These are phyloP conservation scores for Pyrochroa serraticornis DNA, from an alignment of 2,888 invertebrate genomes.

Conservation along the genomic window DNA sequence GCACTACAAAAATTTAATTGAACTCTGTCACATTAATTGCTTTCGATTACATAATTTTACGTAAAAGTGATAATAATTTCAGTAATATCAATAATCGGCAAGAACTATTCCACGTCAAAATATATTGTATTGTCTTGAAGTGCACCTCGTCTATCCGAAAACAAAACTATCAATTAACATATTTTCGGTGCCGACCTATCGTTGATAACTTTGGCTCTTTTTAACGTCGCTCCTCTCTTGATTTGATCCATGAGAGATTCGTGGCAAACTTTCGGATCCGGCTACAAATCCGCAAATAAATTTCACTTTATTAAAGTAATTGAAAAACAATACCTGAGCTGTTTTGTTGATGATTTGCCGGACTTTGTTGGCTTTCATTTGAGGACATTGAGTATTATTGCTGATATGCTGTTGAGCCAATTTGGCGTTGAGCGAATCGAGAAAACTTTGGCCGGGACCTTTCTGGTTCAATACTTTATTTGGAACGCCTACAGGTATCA, in stretches of 20 bases:
- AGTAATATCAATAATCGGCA: slow-evolving; percentile 1
- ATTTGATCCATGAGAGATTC: slow-evolving; percentile 95
- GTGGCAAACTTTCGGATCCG: slow-evolving; percentile 79
- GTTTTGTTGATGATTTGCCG: slow-evolving; percentile 76
- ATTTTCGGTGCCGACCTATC: slow-evolving; percentile 90
- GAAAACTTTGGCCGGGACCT: slow-evolving; percentile 67
- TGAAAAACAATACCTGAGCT: slow-evolving; percentile 62
- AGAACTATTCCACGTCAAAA: slow-evolving; percentile 10
- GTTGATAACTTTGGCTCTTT: slow-evolving; percentile 77
- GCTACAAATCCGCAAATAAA: slow-evolving; percentile 58
- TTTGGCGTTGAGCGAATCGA: slow-evolving; percentile 83
- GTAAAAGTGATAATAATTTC: background rate
- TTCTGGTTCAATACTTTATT: slow-evolving; percentile 52
- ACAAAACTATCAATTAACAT: slow-evolving; percentile 61
- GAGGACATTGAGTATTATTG: slow-evolving; percentile 57
- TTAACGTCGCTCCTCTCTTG: slow-evolving; percentile 81
- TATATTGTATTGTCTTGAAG: slow-evolving; percentile 10
- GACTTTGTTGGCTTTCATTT: slow-evolving; percentile 67
- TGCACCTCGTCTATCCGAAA: background rate
- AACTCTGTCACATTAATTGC: slow-evolving; percentile 32
- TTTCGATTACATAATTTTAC: slow-evolving; percentile 10
- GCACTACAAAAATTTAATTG: slow-evolving; percentile 38
- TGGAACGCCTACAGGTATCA: slow-evolving; percentile 34
- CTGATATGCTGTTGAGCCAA: slow-evolving; percentile 66
- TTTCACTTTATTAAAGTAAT: too few species aligned